phyloP scores from a whole-genome alignment of 2,888 invertebrate genomes.

The Thera obeliscata region DNA sequence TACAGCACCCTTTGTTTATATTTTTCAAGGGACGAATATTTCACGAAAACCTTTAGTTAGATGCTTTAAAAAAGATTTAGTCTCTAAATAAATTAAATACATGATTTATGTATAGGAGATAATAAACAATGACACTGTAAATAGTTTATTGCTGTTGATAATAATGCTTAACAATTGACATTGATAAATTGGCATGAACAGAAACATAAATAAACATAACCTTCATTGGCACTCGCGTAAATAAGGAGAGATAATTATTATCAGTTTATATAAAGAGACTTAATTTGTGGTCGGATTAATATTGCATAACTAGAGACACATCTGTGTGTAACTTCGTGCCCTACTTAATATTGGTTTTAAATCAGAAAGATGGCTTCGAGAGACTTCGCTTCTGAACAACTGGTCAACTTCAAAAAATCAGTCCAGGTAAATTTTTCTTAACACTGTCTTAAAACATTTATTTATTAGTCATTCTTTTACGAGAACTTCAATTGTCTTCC shows the following conservation, averaged over 20 bases:
- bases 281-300: not conserved
- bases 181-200: constrained; percentile 14
- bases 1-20: too few species aligned
- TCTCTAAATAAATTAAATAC: too few species aligned
- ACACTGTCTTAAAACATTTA: too few species aligned
- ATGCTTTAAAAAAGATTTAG: too few species aligned
- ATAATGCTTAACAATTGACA: constrained; percentile 5
- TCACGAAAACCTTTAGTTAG: too few species aligned
- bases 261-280: constrained; percentile 33
- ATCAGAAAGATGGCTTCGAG: constrained; percentile 69
- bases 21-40: too few species aligned
- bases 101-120: not conserved
- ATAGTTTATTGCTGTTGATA: constrained; percentile 14
- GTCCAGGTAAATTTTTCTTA: constrained; percentile 79
- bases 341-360: not conserved
- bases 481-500: too few species aligned
- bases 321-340: constrained; percentile 62
- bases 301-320: constrained; percentile 40
- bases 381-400: constrained; percentile 86
- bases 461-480: too few species aligned
- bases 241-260: constrained; percentile 25
- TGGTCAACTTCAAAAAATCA: constrained; percentile 84
- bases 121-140: constrained; percentile 2
- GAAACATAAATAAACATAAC: constrained; percentile 1
- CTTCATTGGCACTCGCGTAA: constrained; percentile 1